Conservation (phyloP, 2,888 invertebrate species). For the Drosophila melanosoma region DNA sequence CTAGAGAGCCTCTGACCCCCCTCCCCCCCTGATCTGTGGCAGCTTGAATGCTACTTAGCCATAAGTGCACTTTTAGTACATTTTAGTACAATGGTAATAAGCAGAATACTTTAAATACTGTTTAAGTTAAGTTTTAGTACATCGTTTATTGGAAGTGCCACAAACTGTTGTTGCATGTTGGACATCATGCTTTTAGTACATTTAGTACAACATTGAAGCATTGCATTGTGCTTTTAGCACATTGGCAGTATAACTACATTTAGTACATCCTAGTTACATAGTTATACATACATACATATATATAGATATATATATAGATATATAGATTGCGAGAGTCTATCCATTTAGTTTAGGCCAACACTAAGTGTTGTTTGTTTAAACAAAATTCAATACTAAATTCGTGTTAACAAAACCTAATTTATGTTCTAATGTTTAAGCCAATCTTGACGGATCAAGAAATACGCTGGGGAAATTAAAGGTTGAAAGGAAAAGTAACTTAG, state of each 20-base stretch:
- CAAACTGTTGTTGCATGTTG: slow-evolving; percentile 63
- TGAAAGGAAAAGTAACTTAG: slow-evolving; percentile 71
- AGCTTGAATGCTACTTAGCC: slow-evolving; percentile 53
- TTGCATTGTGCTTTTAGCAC: slow-evolving; percentile 40
- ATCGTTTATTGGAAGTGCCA: slow-evolving; percentile 38
- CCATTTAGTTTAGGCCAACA: slow-evolving; percentile 60
- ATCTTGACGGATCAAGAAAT: slow-evolving; percentile 60
- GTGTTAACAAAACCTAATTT: slow-evolving; percentile 62
- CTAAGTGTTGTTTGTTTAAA: slow-evolving; percentile 68
- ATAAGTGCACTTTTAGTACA: slow-evolving; percentile 74
- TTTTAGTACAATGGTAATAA: slow-evolving; percentile 77
- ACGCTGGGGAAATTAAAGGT: slow-evolving; percentile 72
- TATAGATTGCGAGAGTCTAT: slow-evolving; percentile 55
- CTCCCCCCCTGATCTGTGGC: slow-evolving; percentile 1
- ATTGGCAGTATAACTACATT: slow-evolving; percentile 14
- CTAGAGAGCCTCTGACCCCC: background rate
- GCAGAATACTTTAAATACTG: slow-evolving; percentile 28
- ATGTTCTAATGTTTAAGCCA: slow-evolving; percentile 63
- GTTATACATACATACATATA: background rate
- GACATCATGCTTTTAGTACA: slow-evolving; percentile 41
- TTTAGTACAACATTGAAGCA: slow-evolving; percentile 9
- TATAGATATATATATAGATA: background rate
- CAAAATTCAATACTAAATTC: slow-evolving; percentile 26
- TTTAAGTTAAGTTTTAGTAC: slow-evolving; percentile 26
- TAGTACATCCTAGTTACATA: slow-evolving; percentile 39